Evolutionary conservation across 2,113 vertebrate species (phyloP), one percentile per base, ranked within the genome.

Genomic region (Brachionichthys hirsutus): DNA sequence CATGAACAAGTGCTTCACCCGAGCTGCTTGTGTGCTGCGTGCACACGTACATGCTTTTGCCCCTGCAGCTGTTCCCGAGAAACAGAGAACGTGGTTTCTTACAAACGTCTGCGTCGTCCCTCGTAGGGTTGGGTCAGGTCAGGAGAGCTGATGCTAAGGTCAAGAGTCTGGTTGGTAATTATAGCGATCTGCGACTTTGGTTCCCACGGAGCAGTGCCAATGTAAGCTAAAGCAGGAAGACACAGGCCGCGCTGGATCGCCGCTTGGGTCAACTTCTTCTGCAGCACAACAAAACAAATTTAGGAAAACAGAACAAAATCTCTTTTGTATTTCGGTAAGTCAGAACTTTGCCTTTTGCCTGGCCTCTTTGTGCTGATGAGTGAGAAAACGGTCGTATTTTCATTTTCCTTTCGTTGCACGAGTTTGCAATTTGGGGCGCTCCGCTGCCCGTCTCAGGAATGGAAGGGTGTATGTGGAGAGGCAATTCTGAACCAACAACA

Each of bases 1-100:
- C 67, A 63, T 61, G 79, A 68, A 47, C 65, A 67, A 76, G 68
- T 75, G 52, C 58, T 70, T 85, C 53, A 67, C 66, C 76, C 74
- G 49, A 70, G 64, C 77, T 85, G 66, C 24, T 10, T 12, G 54
- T 69, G 55, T 14, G 35, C 12, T 15, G 62, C 12, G 56, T 30
- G 54, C 38, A 52, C 2, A 1, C 48, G 56, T 20, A 22, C 16
- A 15, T 83, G 74, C 36, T 1, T 8, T 30, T 78, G 72, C 60
- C 73, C 54, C 55, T 74, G 78, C 87, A 88, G 84, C 85, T 87
- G 88, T 88, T 84, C 76, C 68, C n/a, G n/a, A n/a, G n/a, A n/a
- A n/a, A n/a, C n/a, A n/a, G n/a, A n/a, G n/a, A n/a, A 50, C 56
- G 54, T 16, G 24, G 58, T 19, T 74, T 30, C 45, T 59, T 4